Evolutionary conservation across 2,113 vertebrate species (phyloP).

Genomic region (Equus przewalskii): DNA sequence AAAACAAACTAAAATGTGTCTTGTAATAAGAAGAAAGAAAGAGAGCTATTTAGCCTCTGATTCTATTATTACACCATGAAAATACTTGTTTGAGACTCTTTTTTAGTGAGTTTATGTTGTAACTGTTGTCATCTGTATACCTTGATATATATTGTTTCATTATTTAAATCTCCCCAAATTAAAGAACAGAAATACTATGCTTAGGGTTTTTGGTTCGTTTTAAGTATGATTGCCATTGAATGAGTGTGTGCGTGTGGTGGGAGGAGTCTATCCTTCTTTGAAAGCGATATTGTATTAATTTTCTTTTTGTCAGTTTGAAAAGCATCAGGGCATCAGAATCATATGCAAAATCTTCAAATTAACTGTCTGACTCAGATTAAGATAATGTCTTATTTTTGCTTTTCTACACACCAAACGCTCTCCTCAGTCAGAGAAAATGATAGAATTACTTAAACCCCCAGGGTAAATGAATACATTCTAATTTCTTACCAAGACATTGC

Average conservation of each 20-base stretch:
- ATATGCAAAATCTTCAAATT: slow-evolving; percentile 51
- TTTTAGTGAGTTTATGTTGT: not conserved
- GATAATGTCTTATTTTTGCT: not conserved
- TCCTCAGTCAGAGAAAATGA: slow-evolving; percentile 58
- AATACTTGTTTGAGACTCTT: not conserved
- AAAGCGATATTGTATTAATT: not conserved
- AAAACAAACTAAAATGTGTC: not conserved
- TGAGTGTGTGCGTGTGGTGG: too few species aligned
- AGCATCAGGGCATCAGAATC: not conserved
- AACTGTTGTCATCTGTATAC: not conserved
- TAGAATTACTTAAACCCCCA: slow-evolving; percentile 20
- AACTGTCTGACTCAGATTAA: not conserved
- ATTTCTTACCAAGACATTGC: slow-evolving; percentile 41
- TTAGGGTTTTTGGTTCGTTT: not conserved
- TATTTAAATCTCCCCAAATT: not conserved
- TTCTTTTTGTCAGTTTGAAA: not conserved
- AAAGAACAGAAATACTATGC: not conserved
- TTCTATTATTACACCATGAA: not conserved
- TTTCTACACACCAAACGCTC: slow-evolving; percentile 26
- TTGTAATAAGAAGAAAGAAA: not conserved
- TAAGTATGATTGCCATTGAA: not conserved
- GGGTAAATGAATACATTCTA: slow-evolving; percentile 46
- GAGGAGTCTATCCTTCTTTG: not conserved
- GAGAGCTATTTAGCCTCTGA: not conserved
- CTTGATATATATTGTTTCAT: not conserved